phyloP scores from a whole-genome alignment of 2,113 vertebrate species.

The Pterocles gutturalis region DNA sequence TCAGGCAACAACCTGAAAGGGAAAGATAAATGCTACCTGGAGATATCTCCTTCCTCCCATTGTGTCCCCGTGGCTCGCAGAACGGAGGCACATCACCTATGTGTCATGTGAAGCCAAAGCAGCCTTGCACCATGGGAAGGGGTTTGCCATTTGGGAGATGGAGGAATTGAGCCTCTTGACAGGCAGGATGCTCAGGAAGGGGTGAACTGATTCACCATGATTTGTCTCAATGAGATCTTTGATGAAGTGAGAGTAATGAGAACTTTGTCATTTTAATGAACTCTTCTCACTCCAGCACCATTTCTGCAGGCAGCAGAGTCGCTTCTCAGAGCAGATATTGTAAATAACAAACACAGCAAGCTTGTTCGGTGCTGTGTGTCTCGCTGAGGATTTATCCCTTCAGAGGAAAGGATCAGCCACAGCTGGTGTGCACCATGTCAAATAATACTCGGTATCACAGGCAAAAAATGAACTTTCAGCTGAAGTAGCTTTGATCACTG shows the following conservation, averaged over 20 bases:
- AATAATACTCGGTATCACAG: background rate
- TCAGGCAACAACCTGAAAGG: background rate
- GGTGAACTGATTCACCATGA: background rate
- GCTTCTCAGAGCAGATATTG: background rate
- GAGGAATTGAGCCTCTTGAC: background rate
- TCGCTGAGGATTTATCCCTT: background rate
- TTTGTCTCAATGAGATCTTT: background rate
- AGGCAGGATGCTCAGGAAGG: background rate
- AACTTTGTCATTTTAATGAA: slow-evolving; percentile 23
- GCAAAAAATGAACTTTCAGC: background rate
- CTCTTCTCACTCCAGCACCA: background rate
- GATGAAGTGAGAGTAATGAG: background rate
- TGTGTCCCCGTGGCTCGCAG: accelerated
- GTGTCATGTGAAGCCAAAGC: background rate
- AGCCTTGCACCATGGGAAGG: background rate
- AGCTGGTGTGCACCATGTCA: accelerated
- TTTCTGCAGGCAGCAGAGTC: background rate
- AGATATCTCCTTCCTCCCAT: background rate
- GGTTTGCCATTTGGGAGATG: accelerated
- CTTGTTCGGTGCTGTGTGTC: background rate
- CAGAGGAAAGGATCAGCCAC: background rate
- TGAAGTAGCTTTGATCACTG: slow-evolving; percentile 12
- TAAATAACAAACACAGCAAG: background rate
- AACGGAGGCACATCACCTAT: accelerated
- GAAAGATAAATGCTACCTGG: background rate